Percentiles rank a stretch among this genome's conserved stretches.
Evolutionary conservation across 2,888 invertebrate genomes (phyloP).

Genomic region (Heliconius erato): DNA sequence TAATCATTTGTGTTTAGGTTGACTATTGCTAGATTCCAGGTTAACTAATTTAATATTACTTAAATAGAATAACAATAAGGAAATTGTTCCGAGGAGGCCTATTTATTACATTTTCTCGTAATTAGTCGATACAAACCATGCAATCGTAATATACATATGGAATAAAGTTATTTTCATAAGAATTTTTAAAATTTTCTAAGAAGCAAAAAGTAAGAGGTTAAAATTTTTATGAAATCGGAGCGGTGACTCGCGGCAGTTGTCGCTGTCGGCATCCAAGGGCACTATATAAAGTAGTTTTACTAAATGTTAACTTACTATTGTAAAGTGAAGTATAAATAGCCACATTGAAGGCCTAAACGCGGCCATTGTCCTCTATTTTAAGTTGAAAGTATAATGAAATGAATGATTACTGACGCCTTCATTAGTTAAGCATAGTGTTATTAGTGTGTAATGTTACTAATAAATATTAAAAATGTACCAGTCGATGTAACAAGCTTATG

Average conservation of each 20-base stretch:
- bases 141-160: slow-evolving; percentile 17
- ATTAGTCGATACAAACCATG: slow-evolving; percentile 9
- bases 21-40: slow-evolving; percentile 11
- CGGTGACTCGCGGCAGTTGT: not conserved
- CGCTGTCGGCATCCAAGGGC: not conserved
- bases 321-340: slow-evolving; percentile 9
- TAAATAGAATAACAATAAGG: not conserved
- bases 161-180: slow-evolving; percentile 35
- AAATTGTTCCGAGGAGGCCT: slow-evolving; percentile 17
- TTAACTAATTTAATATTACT: slow-evolving; percentile 14
- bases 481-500: slow-evolving; percentile 61
- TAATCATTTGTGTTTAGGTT: too few species aligned
- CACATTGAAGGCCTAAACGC: slow-evolving; percentile 5
- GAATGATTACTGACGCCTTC: slow-evolving; percentile 39
- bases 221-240: not conserved
- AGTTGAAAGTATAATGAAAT: slow-evolving; percentile 7
- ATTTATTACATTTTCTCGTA: slow-evolving; percentile 24
- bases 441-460: slow-evolving; percentile 19
- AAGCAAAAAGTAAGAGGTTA: not conserved
- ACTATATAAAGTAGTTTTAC: slow-evolving; percentile 20
- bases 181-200: slow-evolving; percentile 32
- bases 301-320: slow-evolving; percentile 14
- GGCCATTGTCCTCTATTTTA: slow-evolving; percentile 12
- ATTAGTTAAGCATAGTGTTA: slow-evolving; percentile 38
- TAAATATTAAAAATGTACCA: slow-evolving; percentile 14